Percentiles rank a stretch among this genome's conserved stretches.
Evolutionary conservation across 2,113 vertebrate genomes (phyloP).

Genomic region (Poecilia latipinna): DNA sequence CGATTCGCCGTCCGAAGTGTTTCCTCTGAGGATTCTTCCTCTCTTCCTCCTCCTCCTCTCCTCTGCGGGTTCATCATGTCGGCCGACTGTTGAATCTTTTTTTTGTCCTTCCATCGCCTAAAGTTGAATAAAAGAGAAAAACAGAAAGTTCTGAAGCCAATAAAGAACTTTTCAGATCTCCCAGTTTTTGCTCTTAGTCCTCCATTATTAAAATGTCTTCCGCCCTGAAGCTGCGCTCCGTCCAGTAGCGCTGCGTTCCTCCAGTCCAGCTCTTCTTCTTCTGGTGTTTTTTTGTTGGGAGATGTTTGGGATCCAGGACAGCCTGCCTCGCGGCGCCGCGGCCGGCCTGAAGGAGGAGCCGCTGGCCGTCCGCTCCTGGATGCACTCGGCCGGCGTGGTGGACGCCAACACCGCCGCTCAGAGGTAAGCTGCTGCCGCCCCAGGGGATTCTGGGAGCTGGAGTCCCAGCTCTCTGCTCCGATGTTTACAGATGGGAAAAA

Average conservation of each 20-base stretch:
- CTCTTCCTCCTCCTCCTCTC: slow-evolving; percentile 10
- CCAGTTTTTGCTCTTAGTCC: not conserved
- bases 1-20: slow-evolving; percentile 45
- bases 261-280: not conserved
- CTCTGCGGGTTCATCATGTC: slow-evolving; percentile 1
- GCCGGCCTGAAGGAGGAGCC: slow-evolving; percentile 73
- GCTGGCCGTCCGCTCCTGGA: slow-evolving; percentile 69
- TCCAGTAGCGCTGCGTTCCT: not conserved
- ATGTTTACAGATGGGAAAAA: not conserved
- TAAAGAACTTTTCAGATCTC: slow-evolving; percentile 4
- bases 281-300: not conserved
- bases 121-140: slow-evolving; percentile 29
- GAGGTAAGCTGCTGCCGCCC: slow-evolving; percentile 57
- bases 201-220: not conserved
- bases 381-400: slow-evolving; percentile 65
- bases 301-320: slow-evolving; percentile 73
- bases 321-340: slow-evolving; percentile 60
- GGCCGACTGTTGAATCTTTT: not conserved
- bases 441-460: slow-evolving; percentile 57
- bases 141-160: slow-evolving; percentile 32
- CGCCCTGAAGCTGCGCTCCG: not conserved
- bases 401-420: slow-evolving; percentile 72
- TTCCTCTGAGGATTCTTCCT: slow-evolving; percentile 68
- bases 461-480: slow-evolving; percentile 39
- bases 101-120: not conserved